phyloP scores from a whole-genome alignment of 2,113 vertebrate genomes.

The Diphyllodes magnificus region DNA sequence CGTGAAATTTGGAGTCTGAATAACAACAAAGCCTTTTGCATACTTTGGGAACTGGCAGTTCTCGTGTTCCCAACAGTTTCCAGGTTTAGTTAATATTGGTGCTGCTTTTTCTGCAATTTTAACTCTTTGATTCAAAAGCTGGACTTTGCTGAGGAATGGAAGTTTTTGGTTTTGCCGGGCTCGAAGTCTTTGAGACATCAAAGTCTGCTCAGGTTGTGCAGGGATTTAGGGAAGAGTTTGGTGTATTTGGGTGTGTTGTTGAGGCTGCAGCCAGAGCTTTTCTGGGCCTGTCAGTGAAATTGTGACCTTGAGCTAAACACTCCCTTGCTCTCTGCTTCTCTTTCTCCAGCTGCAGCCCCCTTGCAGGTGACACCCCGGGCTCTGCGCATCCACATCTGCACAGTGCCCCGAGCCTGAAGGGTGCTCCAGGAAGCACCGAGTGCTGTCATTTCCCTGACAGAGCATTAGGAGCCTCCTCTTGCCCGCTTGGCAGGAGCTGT shows the following conservation, averaged over 20 bases:
- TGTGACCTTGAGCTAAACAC: slow-evolving; percentile 29
- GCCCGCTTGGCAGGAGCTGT: background rate
- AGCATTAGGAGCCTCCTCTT: background rate
- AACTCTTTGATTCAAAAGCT: background rate
- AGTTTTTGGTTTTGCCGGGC: background rate
- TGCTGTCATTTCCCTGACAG: slow-evolving; percentile 16
- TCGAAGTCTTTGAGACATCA: background rate
- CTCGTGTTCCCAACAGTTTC: background rate
- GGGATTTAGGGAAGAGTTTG: background rate
- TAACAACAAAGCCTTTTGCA: background rate
- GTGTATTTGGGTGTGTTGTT: background rate
- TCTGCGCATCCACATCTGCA: background rate
- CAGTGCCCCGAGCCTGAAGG: background rate
- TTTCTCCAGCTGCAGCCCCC: slow-evolving; percentile 34
- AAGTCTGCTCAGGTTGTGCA: background rate
- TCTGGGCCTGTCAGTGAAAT: background rate
- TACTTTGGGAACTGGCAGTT: background rate
- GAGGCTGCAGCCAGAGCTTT: background rate
- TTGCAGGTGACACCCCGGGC: slow-evolving; percentile 17
- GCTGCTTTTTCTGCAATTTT: background rate
- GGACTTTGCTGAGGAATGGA: background rate
- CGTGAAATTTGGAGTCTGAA: background rate
- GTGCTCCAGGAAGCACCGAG: slow-evolving; percentile 27
- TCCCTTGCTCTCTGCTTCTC: background rate
- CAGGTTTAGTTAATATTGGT: background rate